phyloP scores from a whole-genome alignment of 2,797 vertebrate species.

The Rousettus madagascariensis region DNA sequence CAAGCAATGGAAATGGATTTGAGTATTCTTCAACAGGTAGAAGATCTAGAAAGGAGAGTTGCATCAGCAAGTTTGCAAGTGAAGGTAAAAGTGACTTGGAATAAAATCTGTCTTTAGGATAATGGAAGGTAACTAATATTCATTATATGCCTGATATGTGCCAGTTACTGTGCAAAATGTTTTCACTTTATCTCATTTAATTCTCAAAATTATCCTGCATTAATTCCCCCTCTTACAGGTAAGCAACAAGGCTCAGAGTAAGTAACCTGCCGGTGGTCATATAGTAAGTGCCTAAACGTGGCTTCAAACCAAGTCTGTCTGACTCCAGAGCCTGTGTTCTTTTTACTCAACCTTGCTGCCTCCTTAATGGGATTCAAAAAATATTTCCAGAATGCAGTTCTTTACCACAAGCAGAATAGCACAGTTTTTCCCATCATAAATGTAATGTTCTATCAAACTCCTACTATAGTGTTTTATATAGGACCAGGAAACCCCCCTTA shows the following conservation, averaged over 20 bases:
- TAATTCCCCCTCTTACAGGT: conserved; percentile 43
- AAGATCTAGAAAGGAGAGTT: conserved; percentile 94
- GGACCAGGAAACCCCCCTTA: neutral
- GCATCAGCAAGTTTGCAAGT: conserved; percentile 93
- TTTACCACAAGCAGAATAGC: conserved; percentile 2
- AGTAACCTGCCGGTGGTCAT: neutral
- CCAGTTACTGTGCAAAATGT: conserved; percentile 30
- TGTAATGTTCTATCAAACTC: neutral
- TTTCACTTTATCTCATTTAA: conserved; percentile 47
- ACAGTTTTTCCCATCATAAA: neutral
- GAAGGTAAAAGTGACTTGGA: conserved; percentile 89
- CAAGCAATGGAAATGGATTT: conserved; percentile 95
- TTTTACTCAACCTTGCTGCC: conserved; percentile 10
- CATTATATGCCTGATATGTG: neutral
- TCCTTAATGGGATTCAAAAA: conserved; percentile 2
- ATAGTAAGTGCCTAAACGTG: neutral
- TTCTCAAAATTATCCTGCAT: conserved; percentile 45
- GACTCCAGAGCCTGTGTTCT: neutral
- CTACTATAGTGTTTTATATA: neutral
- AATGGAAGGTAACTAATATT: conserved; percentile 54
- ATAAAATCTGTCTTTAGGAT: conserved; percentile 76
- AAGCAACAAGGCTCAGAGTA: conserved; percentile 54
- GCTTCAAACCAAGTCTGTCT: neutral
- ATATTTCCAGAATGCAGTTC: neutral
- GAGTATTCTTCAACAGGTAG: conserved; percentile 92